phyloP scores from a whole-genome alignment of 1,140 invertebrate species.

The Diorhabda carinulata region DNA sequence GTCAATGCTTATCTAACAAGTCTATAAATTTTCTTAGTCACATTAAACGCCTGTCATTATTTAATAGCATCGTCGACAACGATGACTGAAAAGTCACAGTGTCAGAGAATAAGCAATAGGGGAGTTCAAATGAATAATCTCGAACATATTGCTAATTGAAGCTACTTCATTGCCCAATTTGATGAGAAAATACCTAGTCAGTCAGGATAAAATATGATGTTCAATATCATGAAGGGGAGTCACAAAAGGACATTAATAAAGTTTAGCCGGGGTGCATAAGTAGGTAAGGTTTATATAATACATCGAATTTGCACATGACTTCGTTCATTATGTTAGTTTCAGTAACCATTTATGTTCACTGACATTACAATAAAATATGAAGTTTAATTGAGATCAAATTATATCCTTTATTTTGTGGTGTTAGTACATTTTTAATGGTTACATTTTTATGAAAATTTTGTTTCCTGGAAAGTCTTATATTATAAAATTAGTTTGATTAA shows the following conservation, averaged over 20 bases:
- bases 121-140: constrained; percentile 9
- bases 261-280: constrained; percentile 3
- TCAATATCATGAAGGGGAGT: constrained; percentile 5
- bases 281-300: not conserved
- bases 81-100: not conserved
- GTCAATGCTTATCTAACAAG: no score
- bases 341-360: no score
- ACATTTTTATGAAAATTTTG: no score
- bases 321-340: not conserved
- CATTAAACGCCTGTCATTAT: not conserved
- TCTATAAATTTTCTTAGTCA: no score
- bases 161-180: constrained; percentile 17
- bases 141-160: constrained; percentile 17
- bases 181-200: constrained; percentile 13
- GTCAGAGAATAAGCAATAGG: constrained; percentile 6
- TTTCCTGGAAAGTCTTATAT: no score
- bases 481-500: no score
- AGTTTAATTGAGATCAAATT: no score
- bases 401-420: no score
- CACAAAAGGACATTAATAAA: constrained; percentile 9
- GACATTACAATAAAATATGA: no score
- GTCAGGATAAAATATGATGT: constrained; percentile 11
- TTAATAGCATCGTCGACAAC: not conserved
- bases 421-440: no score
- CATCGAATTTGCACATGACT: not conserved